Conservation (phyloP, 2,797 vertebrate species). For the Sciurus vulgaris region DNA sequence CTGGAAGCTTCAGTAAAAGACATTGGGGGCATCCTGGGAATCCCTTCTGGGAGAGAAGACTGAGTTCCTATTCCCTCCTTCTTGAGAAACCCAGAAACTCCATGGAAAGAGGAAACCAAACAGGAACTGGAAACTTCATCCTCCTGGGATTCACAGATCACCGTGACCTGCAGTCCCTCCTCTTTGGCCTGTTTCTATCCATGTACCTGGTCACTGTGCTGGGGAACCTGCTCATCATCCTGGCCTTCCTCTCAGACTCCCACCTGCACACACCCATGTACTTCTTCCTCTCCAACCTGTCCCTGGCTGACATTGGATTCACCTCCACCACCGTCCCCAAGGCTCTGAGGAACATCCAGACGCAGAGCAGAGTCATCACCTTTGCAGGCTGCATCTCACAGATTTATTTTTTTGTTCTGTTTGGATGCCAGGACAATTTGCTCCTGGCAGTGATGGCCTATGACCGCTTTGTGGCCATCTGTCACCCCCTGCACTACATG, state of each 20-base stretch:
- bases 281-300: conserved; percentile 61
- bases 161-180: background rate
- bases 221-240: conserved; percentile 52
- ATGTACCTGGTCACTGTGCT: background rate
- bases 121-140: background rate
- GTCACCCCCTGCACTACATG: background rate
- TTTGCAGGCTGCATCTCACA: conserved; percentile 39
- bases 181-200: conserved; percentile 35
- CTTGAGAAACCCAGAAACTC: no score
- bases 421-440: conserved; percentile 69
- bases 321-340: conserved; percentile 46
- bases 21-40: background rate
- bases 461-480: conserved; percentile 54
- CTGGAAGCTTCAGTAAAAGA: background rate
- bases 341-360: conserved; percentile 3
- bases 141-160: conserved; percentile 15
- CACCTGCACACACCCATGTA: conserved; percentile 61
- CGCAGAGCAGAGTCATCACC: background rate
- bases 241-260: background rate
- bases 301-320: conserved; percentile 35
- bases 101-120: conserved; percentile 58
- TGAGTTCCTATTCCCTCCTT: background rate
- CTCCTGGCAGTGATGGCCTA: conserved; percentile 39
- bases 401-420: conserved; percentile 34
- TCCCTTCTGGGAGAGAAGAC: background rate